Evolutionary conservation across 2,797 vertebrate species (phyloP), one percentile per base, ranked within the genome.

Genomic region (Podarcis siculus): DNA sequence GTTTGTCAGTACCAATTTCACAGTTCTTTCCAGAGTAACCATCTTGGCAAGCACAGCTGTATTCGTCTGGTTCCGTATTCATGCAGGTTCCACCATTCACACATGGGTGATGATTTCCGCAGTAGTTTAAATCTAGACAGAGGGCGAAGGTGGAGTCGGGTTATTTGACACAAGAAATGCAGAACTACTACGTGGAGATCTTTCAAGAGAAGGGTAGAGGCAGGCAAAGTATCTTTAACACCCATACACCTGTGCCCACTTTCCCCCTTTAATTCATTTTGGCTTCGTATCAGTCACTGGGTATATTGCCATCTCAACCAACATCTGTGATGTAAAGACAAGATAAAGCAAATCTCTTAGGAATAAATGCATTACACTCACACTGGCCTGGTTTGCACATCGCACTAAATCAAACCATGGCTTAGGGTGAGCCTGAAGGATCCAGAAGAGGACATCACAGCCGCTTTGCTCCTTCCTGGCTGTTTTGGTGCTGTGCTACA

Each of bases 11-110:
- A 99, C 98, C 98, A 0, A 98, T 98, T 95, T 99, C 97, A 0
- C 99, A 99, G 97, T 98, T 99, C 96, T 98, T 98, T 79, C 98
- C 98, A 0, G 98, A 98, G 96, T 99, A 99, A 32, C 99, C 98
- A 0, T 98, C 98, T 0, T 98, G 98, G 95, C 99, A 99, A 91
- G 97, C 97, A 15, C 99, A 99, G 92, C 95, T 96, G 90, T 99
- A 99, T 81, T 98, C 98, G 0, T 99, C 98, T 0, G 98, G 98
- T 90, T 99, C 98, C 0, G 98, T 98, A 89, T 99, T 99, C 97
- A 98, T 98, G 64, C 99, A 99, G 0, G 98, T 99, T 1, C 98
- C 99, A 64, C 98, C 98, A 0, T 99, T 98, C 88, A 97, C 92
- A 88, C 99, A 99, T 3, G 99, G 98, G 72, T 96, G 97, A 95